phyloP scores from a whole-genome alignment of 2,888 invertebrate genomes.

The Hecatera dysodea region DNA sequence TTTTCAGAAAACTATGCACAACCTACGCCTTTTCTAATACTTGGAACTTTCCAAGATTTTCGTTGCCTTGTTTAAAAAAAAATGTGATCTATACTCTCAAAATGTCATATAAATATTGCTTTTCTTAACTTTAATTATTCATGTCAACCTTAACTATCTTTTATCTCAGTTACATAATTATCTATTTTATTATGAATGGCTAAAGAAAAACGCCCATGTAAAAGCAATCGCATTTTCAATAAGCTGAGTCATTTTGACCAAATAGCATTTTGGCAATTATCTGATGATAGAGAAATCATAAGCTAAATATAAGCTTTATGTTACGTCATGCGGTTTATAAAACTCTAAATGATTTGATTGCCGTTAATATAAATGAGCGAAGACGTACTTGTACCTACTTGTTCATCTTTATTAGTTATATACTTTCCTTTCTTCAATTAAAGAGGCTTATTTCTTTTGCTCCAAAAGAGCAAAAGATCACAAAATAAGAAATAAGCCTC shows the following conservation, averaged over 20 bases:
- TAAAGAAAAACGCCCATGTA: background rate
- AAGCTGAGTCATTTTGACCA: constrained; percentile 5
- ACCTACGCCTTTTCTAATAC: too few relatives aligned
- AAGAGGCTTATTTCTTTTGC: too few relatives aligned
- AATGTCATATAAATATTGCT: too few relatives aligned
- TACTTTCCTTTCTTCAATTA: constrained; percentile 16
- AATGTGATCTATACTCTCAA: background rate
- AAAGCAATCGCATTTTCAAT: constrained; percentile 35
- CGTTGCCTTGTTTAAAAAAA: too few relatives aligned
- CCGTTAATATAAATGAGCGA: constrained; percentile 2
- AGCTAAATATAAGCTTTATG: too few relatives aligned
- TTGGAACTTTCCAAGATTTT: too few relatives aligned
- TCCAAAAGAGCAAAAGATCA: too few relatives aligned
- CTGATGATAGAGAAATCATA: constrained; percentile 23
- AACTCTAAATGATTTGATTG: constrained; percentile 1
- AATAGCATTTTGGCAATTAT: background rate
- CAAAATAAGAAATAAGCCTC: too few relatives aligned
- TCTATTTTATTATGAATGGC: constrained; percentile 13
- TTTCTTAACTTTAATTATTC: background rate
- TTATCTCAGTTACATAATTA: constrained; percentile 12
- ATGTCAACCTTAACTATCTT: background rate
- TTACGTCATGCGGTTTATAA: constrained; percentile 36
- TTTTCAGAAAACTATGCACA: background rate
- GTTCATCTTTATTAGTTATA: background rate
- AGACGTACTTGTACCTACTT: too few relatives aligned